A percentile compares a stretch with the other conserved stretches of the same genome.
phyloP scores from a whole-genome alignment of 2,113 vertebrate species.

The Loxodonta africana region DNA sequence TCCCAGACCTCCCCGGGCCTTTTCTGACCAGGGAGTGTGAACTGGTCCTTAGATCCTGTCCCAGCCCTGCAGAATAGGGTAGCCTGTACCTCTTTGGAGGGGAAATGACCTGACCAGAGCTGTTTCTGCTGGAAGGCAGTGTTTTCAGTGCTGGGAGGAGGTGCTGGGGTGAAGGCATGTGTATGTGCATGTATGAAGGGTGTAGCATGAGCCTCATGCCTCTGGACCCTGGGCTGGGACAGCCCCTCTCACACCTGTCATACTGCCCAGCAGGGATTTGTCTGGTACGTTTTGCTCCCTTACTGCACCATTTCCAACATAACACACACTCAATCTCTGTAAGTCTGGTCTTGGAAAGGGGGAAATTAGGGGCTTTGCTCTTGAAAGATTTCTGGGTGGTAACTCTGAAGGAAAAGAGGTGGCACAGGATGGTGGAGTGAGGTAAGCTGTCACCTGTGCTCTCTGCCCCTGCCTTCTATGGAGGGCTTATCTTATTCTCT shows the following conservation, averaged over 20 bases:
- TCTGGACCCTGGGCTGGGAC: constrained; percentile 61
- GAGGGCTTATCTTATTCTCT: neutral
- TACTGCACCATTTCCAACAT: constrained; percentile 28
- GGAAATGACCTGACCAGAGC: constrained; percentile 53
- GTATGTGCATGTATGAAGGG: constrained; percentile 24
- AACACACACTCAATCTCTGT: constrained; percentile 33
- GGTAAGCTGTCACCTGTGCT: constrained; percentile 36
- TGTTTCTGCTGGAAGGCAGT: constrained; percentile 51
- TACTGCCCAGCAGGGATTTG: constrained; percentile 77
- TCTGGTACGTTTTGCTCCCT: constrained; percentile 65
- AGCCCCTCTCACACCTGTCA: constrained; percentile 82
- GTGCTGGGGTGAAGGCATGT: constrained; percentile 61
- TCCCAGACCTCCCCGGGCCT: constrained; percentile 50
- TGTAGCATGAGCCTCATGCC: constrained; percentile 28
- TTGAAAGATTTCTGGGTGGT: constrained; percentile 61
- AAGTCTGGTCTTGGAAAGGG: constrained; percentile 35
- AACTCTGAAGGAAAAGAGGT: constrained; percentile 24
- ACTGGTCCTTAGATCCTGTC: constrained; percentile 32
- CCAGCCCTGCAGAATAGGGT: neutral
- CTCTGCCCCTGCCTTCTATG: neutral
- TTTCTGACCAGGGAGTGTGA: constrained; percentile 57
- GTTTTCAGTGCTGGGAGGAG: constrained; percentile 53
- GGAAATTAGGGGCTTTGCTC: constrained; percentile 50
- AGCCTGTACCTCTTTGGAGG: constrained; percentile 18
- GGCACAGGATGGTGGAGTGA: constrained; percentile 25